Evolutionary conservation across 2,888 invertebrate species (phyloP).

Genomic region (Tetragonula carbonaria): DNA sequence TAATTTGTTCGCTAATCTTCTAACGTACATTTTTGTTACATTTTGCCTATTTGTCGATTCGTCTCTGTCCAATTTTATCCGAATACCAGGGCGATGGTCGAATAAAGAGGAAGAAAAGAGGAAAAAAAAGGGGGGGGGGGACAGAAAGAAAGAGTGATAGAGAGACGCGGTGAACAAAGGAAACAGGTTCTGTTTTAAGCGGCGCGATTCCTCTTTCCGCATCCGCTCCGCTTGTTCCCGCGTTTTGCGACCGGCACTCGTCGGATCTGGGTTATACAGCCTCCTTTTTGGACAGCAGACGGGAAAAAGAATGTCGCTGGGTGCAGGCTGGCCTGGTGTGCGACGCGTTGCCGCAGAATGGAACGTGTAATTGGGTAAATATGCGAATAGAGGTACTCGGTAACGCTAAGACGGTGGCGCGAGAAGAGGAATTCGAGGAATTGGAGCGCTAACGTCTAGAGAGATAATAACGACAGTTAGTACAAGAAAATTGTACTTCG

Average conservation of each 20-base stretch:
- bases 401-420: background rate
- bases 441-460: background rate
- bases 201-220: slow-evolving; percentile 17
- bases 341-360: slow-evolving; percentile 9
- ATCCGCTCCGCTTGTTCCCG: slow-evolving; percentile 1
- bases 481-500: background rate
- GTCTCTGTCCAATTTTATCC: background rate
- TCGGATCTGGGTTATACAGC: slow-evolving; percentile 48
- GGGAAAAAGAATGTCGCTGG: slow-evolving; percentile 31
- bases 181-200: slow-evolving; percentile 14
- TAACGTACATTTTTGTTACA: background rate
- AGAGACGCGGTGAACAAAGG: background rate
- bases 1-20: background rate
- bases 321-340: slow-evolving; percentile 15
- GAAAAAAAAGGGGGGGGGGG: background rate
- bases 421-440: background rate
- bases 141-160: background rate
- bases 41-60: too few species aligned
- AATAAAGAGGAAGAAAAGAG: background rate
- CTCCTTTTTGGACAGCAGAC: slow-evolving; percentile 22
- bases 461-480: background rate
- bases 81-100: background rate
- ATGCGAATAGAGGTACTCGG: background rate
- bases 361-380: slow-evolving; percentile 34
- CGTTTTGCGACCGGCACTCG: slow-evolving; percentile 19